phyloP scores from a whole-genome alignment of 2,888 invertebrate genomes.

The Yponomeuta malinellus region DNA sequence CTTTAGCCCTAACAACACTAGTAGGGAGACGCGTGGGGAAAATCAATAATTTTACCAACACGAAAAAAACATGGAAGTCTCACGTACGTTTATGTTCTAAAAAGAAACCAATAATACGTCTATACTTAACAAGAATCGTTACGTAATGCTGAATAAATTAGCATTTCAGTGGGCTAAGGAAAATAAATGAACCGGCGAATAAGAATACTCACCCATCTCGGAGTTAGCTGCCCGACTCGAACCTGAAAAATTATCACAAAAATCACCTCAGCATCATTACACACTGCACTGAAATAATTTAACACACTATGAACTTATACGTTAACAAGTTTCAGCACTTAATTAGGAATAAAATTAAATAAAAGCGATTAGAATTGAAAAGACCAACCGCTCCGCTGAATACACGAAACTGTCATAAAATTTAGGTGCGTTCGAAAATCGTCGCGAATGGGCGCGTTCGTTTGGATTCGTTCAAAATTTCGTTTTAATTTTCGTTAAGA shows the following conservation, averaged over 20 bases:
- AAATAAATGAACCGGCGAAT: conserved; percentile 39
- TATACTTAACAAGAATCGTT: no score
- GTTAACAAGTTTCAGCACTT: background rate
- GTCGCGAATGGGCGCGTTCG: background rate
- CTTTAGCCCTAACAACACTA: background rate
- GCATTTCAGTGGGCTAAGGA: conserved; percentile 15
- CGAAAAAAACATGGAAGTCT: conserved; percentile 30
- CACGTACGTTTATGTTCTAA: no score
- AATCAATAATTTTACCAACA: conserved; percentile 62
- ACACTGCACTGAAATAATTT: conserved; percentile 31
- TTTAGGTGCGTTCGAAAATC: conserved; percentile 5
- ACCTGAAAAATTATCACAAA: conserved; percentile 31
- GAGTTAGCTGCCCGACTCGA: conserved; percentile 28
- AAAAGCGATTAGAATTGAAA: background rate
- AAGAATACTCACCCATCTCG: conserved; percentile 62
- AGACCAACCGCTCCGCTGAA: background rate
- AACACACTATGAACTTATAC: conserved; percentile 22
- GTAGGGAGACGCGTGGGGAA: conserved; percentile 46
- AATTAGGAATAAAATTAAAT: background rate
- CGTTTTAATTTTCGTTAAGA: background rate
- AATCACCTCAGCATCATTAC: conserved; percentile 48
- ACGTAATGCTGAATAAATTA: conserved; percentile 9
- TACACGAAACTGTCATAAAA: background rate
- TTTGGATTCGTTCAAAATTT: conserved; percentile 2
- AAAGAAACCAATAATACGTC: background rate